phyloP scores from a whole-genome alignment of 2,113 vertebrate species.

The Macaca nemestrina region DNA sequence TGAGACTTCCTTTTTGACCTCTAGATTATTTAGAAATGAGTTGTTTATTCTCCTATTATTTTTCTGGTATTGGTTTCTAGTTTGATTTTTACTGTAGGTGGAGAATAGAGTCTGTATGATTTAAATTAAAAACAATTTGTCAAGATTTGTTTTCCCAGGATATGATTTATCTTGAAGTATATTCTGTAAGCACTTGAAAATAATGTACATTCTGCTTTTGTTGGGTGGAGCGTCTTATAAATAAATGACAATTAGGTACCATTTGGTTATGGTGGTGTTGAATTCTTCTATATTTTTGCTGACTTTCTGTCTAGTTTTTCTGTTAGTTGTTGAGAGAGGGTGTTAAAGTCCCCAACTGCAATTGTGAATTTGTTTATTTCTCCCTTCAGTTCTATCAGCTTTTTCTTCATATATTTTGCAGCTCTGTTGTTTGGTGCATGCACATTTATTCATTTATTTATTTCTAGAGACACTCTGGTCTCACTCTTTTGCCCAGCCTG shows the following conservation, averaged over 20 bases:
- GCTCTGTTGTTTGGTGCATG: neutral
- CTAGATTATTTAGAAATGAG: neutral
- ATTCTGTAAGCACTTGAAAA: neutral
- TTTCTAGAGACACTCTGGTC: no score
- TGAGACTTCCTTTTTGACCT: neutral
- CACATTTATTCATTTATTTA: no score
- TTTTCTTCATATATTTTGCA: neutral
- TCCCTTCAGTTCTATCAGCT: neutral
- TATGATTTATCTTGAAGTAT: neutral
- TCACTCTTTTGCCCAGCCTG: no score
- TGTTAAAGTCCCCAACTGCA: neutral
- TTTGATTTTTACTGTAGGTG: neutral
- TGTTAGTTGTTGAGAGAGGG: neutral
- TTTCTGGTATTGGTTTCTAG: neutral
- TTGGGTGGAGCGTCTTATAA: neutral
- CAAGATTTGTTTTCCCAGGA: neutral
- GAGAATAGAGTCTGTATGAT: neutral
- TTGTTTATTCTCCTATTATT: neutral
- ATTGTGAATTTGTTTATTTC: neutral
- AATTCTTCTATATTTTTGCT: neutral
- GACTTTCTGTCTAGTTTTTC: neutral
- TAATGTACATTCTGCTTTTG: neutral
- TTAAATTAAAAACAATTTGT: neutral
- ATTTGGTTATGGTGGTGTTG: neutral
- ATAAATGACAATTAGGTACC: neutral